These are phyloP conservation scores for Halcyon senegalensis DNA, from an alignment of 2,113 vertebrate species.

Conservation along the genomic window DNA sequence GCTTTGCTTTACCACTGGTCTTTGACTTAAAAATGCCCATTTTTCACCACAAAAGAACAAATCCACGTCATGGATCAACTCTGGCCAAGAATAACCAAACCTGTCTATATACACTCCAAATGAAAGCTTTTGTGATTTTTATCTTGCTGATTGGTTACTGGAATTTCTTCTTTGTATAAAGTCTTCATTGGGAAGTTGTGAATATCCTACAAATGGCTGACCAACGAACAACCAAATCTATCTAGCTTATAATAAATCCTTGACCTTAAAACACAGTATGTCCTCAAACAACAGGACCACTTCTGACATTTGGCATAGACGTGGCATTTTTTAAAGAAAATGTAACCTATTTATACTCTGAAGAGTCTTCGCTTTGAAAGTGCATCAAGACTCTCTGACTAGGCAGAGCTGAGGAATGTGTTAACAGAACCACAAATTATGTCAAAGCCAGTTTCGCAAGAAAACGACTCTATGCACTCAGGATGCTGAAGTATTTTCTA, in stretches of 20 bases:
- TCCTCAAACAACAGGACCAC: not conserved
- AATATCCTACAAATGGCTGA: not conserved
- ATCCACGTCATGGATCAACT: not conserved
- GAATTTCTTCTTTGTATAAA: not conserved
- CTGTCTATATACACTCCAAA: not conserved
- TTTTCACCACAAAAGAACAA: not conserved
- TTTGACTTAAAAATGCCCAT: not conserved
- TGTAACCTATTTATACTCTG: constrained; percentile 1
- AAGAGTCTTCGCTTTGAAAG: not conserved
- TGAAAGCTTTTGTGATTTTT: not conserved
- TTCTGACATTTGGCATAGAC: not conserved
- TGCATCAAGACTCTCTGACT: not conserved
- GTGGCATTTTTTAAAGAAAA: constrained; percentile 7
- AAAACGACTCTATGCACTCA: not conserved
- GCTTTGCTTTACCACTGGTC: not conserved
- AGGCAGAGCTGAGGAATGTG: not conserved
- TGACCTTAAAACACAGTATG: not conserved
- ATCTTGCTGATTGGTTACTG: not conserved
- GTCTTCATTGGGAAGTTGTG: not conserved
- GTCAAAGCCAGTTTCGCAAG: not conserved
- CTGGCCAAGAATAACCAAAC: not conserved
- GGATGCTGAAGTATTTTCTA: not conserved
- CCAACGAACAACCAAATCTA: not conserved
- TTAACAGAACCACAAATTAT: not conserved
- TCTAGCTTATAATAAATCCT: not conserved